phyloP scores from a whole-genome alignment of 1,140 invertebrate species.

The Zaprionus gabonicus region DNA sequence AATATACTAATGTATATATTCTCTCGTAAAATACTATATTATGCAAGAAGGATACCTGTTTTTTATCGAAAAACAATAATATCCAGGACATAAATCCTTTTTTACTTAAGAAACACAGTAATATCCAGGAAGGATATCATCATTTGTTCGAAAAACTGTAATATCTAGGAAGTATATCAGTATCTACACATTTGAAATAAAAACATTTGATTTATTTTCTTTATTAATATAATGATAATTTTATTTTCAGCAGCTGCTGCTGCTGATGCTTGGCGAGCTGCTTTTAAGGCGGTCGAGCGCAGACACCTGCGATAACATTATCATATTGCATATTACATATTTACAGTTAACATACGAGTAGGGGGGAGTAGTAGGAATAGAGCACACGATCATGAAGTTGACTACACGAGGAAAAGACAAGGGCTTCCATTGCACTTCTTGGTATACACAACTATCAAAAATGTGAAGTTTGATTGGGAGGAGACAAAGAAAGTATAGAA shows the following conservation, averaged over 20 bases:
- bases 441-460: background rate
- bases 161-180: no score
- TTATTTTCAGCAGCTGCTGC: constrained; percentile 12
- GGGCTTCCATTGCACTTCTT: background rate
- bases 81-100: no score
- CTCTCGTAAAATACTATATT: no score
- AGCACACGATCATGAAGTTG: background rate
- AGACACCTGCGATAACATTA: constrained; percentile 13
- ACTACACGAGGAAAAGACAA: constrained; percentile 2
- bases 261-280: constrained; percentile 23
- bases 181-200: background rate
- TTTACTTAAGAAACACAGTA: background rate
- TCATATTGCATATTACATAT: constrained; percentile 43
- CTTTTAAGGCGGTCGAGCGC: constrained; percentile 37
- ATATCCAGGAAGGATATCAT: background rate
- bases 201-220: constrained; percentile 4
- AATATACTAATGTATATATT: background rate
- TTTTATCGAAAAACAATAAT: no score
- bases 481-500: constrained; percentile 11
- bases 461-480: background rate
- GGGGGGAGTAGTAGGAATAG: constrained; percentile 6
- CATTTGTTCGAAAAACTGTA: no score
- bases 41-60: no score
- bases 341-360: constrained; percentile 28
- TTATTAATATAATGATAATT: constrained; percentile 18